phyloP scores from a whole-genome alignment of 2,797 vertebrate genomes.

The Tolypeutes matacus region DNA sequence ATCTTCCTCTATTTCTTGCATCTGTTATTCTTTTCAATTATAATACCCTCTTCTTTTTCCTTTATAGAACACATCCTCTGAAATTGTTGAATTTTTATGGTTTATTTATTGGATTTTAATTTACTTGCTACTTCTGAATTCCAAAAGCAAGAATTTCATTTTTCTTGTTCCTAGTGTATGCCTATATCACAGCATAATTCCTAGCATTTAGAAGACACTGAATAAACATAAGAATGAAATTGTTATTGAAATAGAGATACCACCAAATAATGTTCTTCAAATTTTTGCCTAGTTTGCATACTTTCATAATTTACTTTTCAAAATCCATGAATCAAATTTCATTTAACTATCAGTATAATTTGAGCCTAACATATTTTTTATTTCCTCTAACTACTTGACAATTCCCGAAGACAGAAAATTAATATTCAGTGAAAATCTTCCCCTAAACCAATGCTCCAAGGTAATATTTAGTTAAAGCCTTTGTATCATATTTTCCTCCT shows the following conservation, averaged over 20 bases:
- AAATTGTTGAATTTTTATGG: no score
- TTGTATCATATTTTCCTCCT: background rate
- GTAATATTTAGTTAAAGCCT: background rate
- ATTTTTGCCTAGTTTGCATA: background rate
- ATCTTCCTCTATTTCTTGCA: no score
- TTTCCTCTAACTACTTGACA: background rate
- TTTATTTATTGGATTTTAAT: no score
- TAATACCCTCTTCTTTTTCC: no score
- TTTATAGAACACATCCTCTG: no score
- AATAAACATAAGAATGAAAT: no score
- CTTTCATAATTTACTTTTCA: background rate
- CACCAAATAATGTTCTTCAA: background rate
- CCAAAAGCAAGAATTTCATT: no score
- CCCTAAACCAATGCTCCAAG: background rate
- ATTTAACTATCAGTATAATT: background rate
- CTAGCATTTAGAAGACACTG: no score
- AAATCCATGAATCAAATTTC: background rate
- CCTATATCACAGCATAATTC: no score
- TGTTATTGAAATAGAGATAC: background rate
- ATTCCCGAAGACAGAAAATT: background rate
- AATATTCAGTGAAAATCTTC: background rate
- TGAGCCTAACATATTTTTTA: background rate
- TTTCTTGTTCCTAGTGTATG: no score
- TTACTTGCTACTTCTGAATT: no score
- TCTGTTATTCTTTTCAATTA: no score